Evolutionary conservation across 2,797 vertebrate species (phyloP), one percentile per base, ranked within the genome.

Genomic region (Spinus olivaceus): DNA sequence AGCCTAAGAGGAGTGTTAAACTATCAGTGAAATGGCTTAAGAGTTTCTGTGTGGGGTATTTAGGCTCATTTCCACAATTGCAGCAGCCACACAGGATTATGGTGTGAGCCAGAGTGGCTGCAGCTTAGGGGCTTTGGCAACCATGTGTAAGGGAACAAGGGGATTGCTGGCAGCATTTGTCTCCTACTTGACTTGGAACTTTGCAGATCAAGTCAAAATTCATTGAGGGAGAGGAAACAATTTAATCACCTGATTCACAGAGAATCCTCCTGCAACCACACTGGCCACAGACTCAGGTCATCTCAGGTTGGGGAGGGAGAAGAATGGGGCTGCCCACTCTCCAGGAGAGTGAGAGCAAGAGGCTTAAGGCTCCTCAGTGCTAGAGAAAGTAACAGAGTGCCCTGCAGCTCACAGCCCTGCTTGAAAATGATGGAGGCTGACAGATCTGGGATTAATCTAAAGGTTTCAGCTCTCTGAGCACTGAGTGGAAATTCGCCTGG

Each of bases 391-490:
- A 89, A 60, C 54, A 0, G 59, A 64, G 76, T 93, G 60, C 90
- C 90, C 91, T 46, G 92, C 63, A 96, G 95, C 94, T 97, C 81
- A 70, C 50, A 92, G 81, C 82, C 81, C 78, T 81, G 46, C 39
- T 79, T 85, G 96, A 97, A 95, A 84, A 63, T 95, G 95, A 97
- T 94, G 87, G 96, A 96, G 96, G 67, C 90, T 95, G 97, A 97
- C 97, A 97, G 97, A 96, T 95, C 94, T 94, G 80, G 95, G 94
- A 97, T 97, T 97, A 96, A 97, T 96, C 61, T 96, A 92, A 97
- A 97, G 92, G 93, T 95, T 98, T 96, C 92, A 59, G 94, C 70
- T 97, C 80, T 97, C 92, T 90, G 92, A 94, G 91, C 94, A 96
- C 83, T 76, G 41, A 97, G 95, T 95, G 86, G 95, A 97, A 95